Evolutionary conservation across 2,797 vertebrate species (phyloP).

Genomic region (Nyctibius grandis): DNA sequence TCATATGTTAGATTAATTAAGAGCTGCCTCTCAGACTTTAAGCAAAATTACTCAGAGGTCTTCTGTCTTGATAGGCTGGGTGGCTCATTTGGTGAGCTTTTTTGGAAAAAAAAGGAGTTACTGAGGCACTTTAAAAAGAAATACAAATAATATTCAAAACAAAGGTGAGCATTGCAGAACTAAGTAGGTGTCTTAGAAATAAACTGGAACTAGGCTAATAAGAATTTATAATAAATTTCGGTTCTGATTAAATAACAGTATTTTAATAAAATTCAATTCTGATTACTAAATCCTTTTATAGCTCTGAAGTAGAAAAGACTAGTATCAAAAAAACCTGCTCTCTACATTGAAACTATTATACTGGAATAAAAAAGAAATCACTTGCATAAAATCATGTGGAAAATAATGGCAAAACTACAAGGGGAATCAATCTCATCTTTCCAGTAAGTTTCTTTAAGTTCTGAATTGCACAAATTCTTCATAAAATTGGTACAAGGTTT

Average conservation of each 20-base stretch:
- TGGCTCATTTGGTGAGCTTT: background rate
- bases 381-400: background rate
- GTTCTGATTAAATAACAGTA: background rate
- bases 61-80: background rate
- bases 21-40: background rate
- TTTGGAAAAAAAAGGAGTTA: fast-evolving
- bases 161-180: background rate
- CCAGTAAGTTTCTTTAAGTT: background rate
- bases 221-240: background rate
- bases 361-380: background rate
- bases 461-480: background rate
- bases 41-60: background rate
- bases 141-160: background rate
- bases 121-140: background rate
- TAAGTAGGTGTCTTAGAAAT: background rate
- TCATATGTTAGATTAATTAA: background rate
- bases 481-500: background rate
- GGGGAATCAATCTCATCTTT: background rate
- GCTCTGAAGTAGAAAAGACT: background rate
- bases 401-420: background rate
- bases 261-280: background rate
- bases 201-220: background rate
- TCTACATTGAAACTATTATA: background rate
- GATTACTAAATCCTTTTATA: background rate
- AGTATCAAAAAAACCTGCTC: background rate